These are phyloP conservation scores for Dryadula phaetusa DNA, from an alignment of 2,888 invertebrate genomes.

Conservation along the genomic window DNA sequence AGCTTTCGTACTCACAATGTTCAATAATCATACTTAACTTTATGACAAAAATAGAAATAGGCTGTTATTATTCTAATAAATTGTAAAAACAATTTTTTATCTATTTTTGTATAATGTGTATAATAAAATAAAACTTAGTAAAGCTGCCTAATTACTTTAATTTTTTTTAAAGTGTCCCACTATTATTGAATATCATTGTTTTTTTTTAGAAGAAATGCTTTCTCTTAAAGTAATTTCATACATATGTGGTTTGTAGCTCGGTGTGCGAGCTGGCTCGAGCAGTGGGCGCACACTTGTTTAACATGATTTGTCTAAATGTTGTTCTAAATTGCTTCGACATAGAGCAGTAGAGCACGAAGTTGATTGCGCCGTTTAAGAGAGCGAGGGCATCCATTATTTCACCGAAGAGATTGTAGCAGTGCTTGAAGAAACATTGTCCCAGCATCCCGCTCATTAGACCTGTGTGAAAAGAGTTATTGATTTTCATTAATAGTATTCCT, in stretches of 20 bases:
- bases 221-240: constrained; percentile 61
- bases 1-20: not conserved
- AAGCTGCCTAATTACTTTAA: not conserved
- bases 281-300: constrained; percentile 81
- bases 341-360: constrained; percentile 96
- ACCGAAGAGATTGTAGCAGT: constrained; percentile 92
- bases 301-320: constrained; percentile 89
- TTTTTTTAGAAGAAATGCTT: not conserved
- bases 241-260: constrained; percentile 87
- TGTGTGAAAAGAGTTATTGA: constrained; percentile 45
- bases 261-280: constrained; percentile 83
- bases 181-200: not conserved
- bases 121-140: not conserved
- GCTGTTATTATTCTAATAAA: not conserved
- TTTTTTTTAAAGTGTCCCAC: not conserved
- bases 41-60: not conserved
- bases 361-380: constrained; percentile 95
- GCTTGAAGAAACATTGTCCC: constrained; percentile 89
- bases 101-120: not conserved
- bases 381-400: constrained; percentile 96
- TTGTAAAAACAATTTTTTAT: not conserved
- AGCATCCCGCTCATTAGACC: constrained; percentile 87
- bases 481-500: not conserved
- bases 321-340: constrained; percentile 97
- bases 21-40: not conserved